Conservation (phyloP, 2,888 invertebrate species). For the Deilephila elpenor region DNA sequence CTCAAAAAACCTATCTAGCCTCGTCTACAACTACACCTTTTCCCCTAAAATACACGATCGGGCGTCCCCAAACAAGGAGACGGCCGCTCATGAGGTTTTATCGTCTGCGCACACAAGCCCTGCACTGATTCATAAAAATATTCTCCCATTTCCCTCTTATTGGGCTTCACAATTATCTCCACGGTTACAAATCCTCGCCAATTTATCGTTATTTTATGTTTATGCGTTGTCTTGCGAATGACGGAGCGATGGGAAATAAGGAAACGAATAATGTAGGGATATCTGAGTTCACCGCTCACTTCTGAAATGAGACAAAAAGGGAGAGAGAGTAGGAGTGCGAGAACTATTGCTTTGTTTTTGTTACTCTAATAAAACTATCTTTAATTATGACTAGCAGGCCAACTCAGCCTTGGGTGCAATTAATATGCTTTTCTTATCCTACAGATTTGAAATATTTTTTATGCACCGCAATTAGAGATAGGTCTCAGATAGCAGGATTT, state of each 20-base stretch:
- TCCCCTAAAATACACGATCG: slow-evolving; percentile 35
- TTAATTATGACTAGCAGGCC: no score
- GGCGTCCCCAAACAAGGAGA: slow-evolving; percentile 36
- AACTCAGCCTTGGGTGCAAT: no score
- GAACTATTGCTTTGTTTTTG: no score
- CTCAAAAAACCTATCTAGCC: no score
- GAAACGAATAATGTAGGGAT: background rate
- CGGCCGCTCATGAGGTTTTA: slow-evolving; percentile 22
- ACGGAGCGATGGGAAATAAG: slow-evolving; percentile 3
- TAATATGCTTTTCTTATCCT: no score
- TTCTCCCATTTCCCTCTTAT: background rate
- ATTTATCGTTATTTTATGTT: background rate
- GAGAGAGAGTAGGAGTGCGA: background rate
- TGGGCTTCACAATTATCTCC: slow-evolving; percentile 7
- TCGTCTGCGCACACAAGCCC: slow-evolving; percentile 27
- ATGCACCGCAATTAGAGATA: no score
- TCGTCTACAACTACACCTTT: slow-evolving; percentile 22
- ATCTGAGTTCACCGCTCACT: no score
- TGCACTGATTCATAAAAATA: slow-evolving; percentile 24
- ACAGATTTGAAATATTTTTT: no score
- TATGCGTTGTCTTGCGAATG: background rate
- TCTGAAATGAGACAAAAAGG: slow-evolving; percentile 3
- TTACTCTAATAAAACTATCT: no score
- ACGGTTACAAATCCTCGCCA: background rate
- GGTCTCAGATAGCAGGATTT: no score